Evolutionary conservation across 2,113 vertebrate species (phyloP), one percentile per base, ranked within the genome.

Genomic region (Channa argus): DNA sequence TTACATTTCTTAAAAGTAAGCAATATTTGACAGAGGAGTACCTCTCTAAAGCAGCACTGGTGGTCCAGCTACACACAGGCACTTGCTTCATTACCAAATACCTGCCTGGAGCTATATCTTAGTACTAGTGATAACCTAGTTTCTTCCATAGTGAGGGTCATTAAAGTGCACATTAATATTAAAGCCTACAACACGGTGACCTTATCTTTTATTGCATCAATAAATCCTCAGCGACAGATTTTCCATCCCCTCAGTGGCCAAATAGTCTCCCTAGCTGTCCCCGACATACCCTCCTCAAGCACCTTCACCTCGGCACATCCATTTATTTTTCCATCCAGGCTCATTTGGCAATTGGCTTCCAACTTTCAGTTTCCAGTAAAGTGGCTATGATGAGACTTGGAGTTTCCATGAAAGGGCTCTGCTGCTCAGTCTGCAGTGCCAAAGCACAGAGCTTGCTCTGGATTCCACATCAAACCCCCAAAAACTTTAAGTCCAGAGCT

Each of bases 111-210:
- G 84, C 75, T 69, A 56, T 79, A 77, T 85, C 79, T 77, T 85
- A 81, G 55, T 43, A 75, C 70, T 71, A 71, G 71, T 74, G 74
- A 86, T 87, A 88, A 82, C 84, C 81, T 82, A 84, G 72, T 86
- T 91, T 86, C 76, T 38, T 64, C 66, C 67, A 69, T 76, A 53
- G 68, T 55, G 66, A 69, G 80, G 84, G 85, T 89, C 83, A 86
- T 91, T 89, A 91, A 92, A 89, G 82, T 71, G 84, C 75, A 83
- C 91, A 91, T 92, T 91, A 91, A 91, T 91, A 91, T 88, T 91
- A 90, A 91, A 90, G 82, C 67, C 82, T 87, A 91, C 91, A 89
- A 91, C 82, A 86, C 77, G 83, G 86, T 91, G 92, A 93, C 92
- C 92, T 92, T 91, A 91, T 91, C 90, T 87, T 91, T 93, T 92